Percentiles rank a stretch among this genome's conserved stretches.
Conservation (phyloP, 2,113 vertebrate species). For the Python bivittatus region DNA sequence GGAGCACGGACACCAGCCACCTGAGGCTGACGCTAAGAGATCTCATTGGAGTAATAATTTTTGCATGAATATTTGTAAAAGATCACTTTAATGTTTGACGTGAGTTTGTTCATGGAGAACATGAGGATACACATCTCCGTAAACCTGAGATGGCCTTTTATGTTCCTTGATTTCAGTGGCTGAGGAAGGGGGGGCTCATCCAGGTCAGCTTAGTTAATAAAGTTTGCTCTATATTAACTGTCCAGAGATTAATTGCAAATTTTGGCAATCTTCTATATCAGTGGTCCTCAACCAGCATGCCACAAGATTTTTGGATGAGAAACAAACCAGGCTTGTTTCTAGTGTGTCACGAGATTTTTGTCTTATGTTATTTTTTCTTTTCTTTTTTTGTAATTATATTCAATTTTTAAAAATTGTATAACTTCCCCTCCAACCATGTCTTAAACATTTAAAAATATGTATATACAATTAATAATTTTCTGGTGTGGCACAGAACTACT, state of each 20-base stretch:
- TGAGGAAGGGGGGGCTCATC: background rate
- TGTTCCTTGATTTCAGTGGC: background rate
- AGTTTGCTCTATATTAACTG: background rate
- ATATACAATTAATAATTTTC: background rate
- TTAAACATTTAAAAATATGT: background rate
- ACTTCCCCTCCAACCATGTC: background rate
- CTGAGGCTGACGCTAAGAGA: background rate
- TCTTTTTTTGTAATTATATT: background rate
- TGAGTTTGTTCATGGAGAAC: background rate
- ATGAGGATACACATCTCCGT: background rate
- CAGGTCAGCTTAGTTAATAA: background rate
- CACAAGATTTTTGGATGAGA: no score
- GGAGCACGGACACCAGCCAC: background rate
- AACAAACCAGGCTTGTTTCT: background rate
- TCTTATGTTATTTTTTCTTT: background rate
- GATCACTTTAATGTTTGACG: background rate
- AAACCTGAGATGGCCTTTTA: background rate
- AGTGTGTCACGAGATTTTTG: background rate
- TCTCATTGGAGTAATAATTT: background rate
- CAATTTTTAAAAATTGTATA: background rate
- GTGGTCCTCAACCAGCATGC: background rate
- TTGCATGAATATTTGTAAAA: background rate
- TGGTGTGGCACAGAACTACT: background rate
- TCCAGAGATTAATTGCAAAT: background rate
- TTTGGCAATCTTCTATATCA: background rate